phyloP scores from a whole-genome alignment of 2,888 invertebrate genomes.

The Nomada flava region DNA sequence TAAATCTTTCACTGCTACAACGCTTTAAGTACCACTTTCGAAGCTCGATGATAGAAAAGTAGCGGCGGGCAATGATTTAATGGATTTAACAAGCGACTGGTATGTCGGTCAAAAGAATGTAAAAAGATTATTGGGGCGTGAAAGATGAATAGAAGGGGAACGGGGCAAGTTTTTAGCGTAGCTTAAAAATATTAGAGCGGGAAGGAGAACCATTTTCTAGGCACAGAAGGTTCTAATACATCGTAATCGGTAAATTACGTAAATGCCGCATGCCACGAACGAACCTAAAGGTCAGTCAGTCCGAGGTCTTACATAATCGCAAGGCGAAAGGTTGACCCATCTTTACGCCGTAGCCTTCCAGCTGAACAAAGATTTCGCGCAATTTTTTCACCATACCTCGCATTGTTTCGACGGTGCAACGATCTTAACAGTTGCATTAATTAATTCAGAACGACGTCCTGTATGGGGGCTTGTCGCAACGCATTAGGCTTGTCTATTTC shows the following conservation, averaged over 20 bases:
- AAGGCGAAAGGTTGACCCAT: conserved; percentile 82
- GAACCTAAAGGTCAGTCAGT: conserved; percentile 81
- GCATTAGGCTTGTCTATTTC: neutral
- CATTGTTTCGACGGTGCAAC: conserved; percentile 37
- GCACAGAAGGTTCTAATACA: conserved; percentile 72
- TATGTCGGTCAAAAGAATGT: conserved; percentile 15
- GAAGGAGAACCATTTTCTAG: conserved; percentile 69
- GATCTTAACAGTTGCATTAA: conserved; percentile 47
- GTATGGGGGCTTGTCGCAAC: neutral
- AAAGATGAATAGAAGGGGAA: conserved; percentile 6
- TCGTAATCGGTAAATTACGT: conserved; percentile 79
- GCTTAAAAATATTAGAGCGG: conserved; percentile 70
- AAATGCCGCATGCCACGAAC: conserved; percentile 82
- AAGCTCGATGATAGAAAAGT: neutral
- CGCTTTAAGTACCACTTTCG: conserved; percentile 6
- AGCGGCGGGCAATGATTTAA: neutral
- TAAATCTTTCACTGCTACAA: neutral
- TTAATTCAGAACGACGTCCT: conserved; percentile 48
- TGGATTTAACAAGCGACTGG: conserved; percentile 19
- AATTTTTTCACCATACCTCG: conserved; percentile 63
- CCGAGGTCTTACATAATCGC: conserved; percentile 82
- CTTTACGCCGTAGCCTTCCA: conserved; percentile 77
- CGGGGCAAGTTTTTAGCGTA: conserved; percentile 29
- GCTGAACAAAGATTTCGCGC: conserved; percentile 74
- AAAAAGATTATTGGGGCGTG: conserved; percentile 10